Percentiles rank a stretch among this genome's conserved stretches.
Evolutionary conservation across 2,797 vertebrate genomes (phyloP).

Genomic region (Smutsia gigantea): DNA sequence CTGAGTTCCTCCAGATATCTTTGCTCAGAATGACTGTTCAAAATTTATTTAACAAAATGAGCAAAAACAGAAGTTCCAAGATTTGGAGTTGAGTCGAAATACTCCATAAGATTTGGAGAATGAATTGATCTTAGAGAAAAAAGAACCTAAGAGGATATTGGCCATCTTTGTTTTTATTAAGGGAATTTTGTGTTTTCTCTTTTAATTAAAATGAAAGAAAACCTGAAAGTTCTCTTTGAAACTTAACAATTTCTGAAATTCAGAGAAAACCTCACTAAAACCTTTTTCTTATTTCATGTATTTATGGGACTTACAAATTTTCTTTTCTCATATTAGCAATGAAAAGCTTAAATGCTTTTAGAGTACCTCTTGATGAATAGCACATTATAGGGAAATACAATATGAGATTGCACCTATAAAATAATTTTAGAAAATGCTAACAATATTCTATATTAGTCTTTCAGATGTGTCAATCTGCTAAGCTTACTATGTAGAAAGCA

Average conservation of each 20-base stretch:
- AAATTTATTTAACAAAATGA: background rate
- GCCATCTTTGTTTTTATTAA: background rate
- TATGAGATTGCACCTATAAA: background rate
- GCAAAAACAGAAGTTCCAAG: background rate
- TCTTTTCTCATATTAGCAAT: background rate
- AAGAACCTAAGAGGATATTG: background rate
- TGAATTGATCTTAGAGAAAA: background rate
- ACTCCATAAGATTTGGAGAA: background rate
- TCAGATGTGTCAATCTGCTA: background rate
- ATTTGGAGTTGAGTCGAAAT: background rate
- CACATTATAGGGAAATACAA: background rate
- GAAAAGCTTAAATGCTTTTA: background rate
- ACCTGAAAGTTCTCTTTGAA: background rate
- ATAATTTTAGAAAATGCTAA: background rate
- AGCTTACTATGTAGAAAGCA: background rate
- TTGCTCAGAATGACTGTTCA: background rate
- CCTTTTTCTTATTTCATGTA: background rate
- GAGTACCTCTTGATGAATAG: background rate
- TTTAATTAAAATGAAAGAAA: background rate
- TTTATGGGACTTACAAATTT: background rate
- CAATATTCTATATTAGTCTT: background rate
- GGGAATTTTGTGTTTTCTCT: background rate
- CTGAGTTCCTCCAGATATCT: background rate
- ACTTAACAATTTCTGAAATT: conserved; percentile 12
- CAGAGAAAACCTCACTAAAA: background rate